These are phyloP conservation scores for Bradypodion ventrale DNA, from an alignment of 2,797 vertebrate genomes.

Conservation along the genomic window DNA sequence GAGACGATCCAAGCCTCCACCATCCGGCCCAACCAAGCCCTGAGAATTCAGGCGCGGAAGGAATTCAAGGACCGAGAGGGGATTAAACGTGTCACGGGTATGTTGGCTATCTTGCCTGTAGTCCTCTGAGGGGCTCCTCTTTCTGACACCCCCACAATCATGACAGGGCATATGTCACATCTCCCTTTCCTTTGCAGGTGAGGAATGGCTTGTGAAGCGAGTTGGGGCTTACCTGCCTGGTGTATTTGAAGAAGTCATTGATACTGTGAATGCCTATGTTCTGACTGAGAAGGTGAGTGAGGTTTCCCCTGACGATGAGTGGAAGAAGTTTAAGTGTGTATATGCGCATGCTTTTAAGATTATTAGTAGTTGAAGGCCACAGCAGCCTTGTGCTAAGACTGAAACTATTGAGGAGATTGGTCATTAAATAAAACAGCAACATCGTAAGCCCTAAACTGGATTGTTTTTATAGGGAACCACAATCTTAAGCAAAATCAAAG, in stretches of 20 bases:
- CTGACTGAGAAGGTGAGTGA: constrained; percentile 88
- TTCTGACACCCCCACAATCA: no score
- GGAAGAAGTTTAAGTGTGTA: no score
- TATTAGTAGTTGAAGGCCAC: no score
- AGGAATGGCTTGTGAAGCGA: constrained; percentile 90
- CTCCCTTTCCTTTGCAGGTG: constrained; percentile 73
- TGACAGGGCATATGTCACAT: not conserved
- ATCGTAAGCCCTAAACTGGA: no score
- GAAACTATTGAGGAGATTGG: no score
- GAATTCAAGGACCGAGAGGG: constrained; percentile 84
- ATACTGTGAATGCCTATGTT: constrained; percentile 86
- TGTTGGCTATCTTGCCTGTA: not conserved
- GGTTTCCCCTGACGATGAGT: not conserved
- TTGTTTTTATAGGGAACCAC: no score
- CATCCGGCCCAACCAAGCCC: constrained; percentile 89
- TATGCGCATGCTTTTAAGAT: no score
- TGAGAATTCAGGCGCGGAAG: constrained; percentile 87
- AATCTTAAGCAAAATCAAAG: no score
- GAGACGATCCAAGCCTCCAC: constrained; percentile 88
- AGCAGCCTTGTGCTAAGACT: no score
- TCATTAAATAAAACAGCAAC: no score
- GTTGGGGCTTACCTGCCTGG: constrained; percentile 90
- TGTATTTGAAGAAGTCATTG: constrained; percentile 88
- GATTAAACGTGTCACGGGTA: constrained; percentile 85
- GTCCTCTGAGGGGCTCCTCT: not conserved